Conservation (phyloP, 2,888 invertebrate species). For the Diaperis boleti region DNA sequence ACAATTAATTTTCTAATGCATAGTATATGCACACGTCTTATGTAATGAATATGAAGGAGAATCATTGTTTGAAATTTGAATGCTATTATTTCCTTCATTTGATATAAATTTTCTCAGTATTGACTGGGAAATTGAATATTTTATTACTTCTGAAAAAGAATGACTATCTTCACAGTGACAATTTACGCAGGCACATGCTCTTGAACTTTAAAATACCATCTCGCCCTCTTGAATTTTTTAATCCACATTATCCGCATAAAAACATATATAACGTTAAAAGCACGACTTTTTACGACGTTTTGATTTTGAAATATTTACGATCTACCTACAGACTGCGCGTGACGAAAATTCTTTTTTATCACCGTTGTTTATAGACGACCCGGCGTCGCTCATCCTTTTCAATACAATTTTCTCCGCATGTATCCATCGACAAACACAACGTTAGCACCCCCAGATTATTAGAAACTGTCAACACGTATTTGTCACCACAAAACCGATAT, state of each 20-base stretch:
- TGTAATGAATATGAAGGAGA: neutral
- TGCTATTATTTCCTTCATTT: too few relatives aligned
- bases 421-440: conserved; percentile 29
- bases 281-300: neutral
- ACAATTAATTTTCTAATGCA: conserved; percentile 13
- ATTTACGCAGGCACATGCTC: too few relatives aligned
- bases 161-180: too few relatives aligned
- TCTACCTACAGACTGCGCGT: neutral
- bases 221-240: too few relatives aligned
- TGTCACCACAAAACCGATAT: conserved; percentile 29
- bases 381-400: conserved; percentile 36
- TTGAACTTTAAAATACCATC: too few relatives aligned
- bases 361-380: conserved; percentile 19
- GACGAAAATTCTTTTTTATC: conserved; percentile 17
- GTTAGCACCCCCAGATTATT: conserved; percentile 21
- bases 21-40: neutral
- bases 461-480: conserved; percentile 32
- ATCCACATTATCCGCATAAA: too few relatives aligned
- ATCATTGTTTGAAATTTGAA: neutral
- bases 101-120: too few relatives aligned
- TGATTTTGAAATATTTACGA: neutral
- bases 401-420: conserved; percentile 33
- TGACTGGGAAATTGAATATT: too few relatives aligned
- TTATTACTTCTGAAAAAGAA: too few relatives aligned
- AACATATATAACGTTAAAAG: too few relatives aligned